Evolutionary conservation across 2,888 invertebrate genomes (phyloP).

Genomic region (Parnassius apollo): DNA sequence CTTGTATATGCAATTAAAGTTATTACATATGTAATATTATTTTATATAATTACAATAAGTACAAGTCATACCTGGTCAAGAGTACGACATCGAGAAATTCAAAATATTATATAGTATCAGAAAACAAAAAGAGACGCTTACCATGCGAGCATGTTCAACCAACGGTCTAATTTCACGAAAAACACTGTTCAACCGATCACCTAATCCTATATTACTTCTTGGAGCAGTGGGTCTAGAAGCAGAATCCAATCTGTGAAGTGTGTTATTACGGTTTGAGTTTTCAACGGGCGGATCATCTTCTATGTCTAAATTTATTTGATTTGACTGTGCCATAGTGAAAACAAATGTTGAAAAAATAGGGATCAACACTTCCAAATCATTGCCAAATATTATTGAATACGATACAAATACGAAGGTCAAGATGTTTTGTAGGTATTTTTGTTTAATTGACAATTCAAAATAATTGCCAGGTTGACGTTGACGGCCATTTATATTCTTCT

Average conservation of each 20-base stretch:
- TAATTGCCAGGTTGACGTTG: background rate
- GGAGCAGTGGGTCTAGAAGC: conserved; percentile 54
- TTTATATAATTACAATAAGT: too few species aligned
- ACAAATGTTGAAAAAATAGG: conserved; percentile 21
- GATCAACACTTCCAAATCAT: conserved; percentile 36
- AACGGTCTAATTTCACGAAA: conserved; percentile 85
- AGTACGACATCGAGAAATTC: too few species aligned
- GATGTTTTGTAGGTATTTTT: background rate
- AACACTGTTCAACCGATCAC: conserved; percentile 69
- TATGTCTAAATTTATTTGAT: conserved; percentile 70
- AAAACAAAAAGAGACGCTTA: conserved; percentile 37
- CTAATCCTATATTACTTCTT: conserved; percentile 64
- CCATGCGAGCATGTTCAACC: conserved; percentile 82
- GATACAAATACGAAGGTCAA: conserved; percentile 26
- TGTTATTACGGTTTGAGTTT: conserved; percentile 51
- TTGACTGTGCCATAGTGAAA: conserved; percentile 61
- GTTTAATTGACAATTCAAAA: conserved; percentile 7
- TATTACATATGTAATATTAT: too few species aligned
- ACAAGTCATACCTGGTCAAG: too few species aligned
- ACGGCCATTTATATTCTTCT: too few species aligned
- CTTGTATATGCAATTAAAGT: too few species aligned
- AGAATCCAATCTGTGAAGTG: conserved; percentile 59
- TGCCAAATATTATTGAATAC: conserved; percentile 39
- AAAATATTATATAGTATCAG: background rate
- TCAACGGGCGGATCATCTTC: conserved; percentile 60